Evolutionary conservation across 2,797 vertebrate genomes (phyloP), one percentile per base, ranked within the genome.

Genomic region (Sebastes alutus): DNA sequence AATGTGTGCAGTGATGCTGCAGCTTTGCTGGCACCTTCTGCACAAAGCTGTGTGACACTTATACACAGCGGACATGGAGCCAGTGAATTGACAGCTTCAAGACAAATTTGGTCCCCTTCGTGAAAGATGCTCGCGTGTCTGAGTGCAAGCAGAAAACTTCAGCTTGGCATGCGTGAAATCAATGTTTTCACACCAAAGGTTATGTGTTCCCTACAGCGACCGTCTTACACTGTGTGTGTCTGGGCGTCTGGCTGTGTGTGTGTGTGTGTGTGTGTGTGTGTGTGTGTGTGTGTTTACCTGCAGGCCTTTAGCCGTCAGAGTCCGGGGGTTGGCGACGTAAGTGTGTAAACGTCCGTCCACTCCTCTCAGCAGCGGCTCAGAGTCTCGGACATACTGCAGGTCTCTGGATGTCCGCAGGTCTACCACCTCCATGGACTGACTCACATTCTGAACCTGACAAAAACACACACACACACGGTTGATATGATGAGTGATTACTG

Each of bases 401-500:
- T 99, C 98, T 92, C 97, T 96, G 93, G 98, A 97, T 23, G 97
- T 99, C 88, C 98, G 95, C 81, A 98, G 94, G 87, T 98, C 97
- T 87, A 99, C 93, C 73, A 99, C 97, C 94, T 99, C 98, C 94
- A 98, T 97, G 78, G 97, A 98, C 25, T 99, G 98, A 85, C 97
- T 98, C 96, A 99, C 97, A 59, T 99, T 99, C 95, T 99, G 97
- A 67, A 99, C 97, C 98, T 99, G 90, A 81, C 59, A 58, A 27
- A 49, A 14, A 77, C 29, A 73, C 23, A 82, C 66, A 79, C 60
- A 74, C 64, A 75, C 29, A 77, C 25, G 46, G 16, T 71, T 60
- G 9, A 74, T 54, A 49, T 60, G 25, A 35, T 80, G 33, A 75
- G 63, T 46, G 22, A 77, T 69, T n/a, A 58, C 13, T 62, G 29